Base-by-base conservation (phyloP, 2,113 vertebrate genomes). In the Athene noctua region DNA sequence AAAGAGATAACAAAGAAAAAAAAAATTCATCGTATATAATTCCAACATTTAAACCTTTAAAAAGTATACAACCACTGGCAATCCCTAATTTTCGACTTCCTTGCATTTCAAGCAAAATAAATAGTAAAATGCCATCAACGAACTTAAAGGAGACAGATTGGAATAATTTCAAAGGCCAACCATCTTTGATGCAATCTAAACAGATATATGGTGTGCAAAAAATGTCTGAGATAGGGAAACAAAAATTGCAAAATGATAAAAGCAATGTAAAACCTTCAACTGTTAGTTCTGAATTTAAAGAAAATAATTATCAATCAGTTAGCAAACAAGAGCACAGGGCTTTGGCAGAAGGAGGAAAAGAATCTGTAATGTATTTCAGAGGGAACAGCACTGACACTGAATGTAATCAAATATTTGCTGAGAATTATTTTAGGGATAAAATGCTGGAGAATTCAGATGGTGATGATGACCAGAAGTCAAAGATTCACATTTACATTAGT, bases 71-170 rank as follows among this genome's bases (percentile, higher is more conserved):
- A 44, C 46, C 44, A 22, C 68, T 90, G n/a, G 30, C 96, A 95
- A 93, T 97, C 11, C 97, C 89, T 34, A 66, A 19, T 73, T 97
- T 90, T 83, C 75, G 65, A 11, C 36, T 85, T 93, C 38, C 65
- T 36, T 72, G 36, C 27, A 52, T 95, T 93, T 94, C 92, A 92
- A 67, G 68, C 16, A 93, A 82, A 84, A 80, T 82, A 52, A 96
- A 80, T 38, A 92, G 15, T 18, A 75, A 90, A 86, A 58, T 77
- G 36, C 22, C 82, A 75, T 86, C 86, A 75, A 23, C 59, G 93
- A 73, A 71, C 83, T 94, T 92, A 79, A 88, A 91, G 74, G 52
- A 95, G 61, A 61, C 3, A 9, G 67, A 61, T 2, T 79, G 91
- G 94, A 90, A 82, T 61, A 87, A 77, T 74, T 97, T 68, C 81